Evolutionary conservation across 2,888 invertebrate genomes (phyloP).

Genomic region (Amiota minor): DNA sequence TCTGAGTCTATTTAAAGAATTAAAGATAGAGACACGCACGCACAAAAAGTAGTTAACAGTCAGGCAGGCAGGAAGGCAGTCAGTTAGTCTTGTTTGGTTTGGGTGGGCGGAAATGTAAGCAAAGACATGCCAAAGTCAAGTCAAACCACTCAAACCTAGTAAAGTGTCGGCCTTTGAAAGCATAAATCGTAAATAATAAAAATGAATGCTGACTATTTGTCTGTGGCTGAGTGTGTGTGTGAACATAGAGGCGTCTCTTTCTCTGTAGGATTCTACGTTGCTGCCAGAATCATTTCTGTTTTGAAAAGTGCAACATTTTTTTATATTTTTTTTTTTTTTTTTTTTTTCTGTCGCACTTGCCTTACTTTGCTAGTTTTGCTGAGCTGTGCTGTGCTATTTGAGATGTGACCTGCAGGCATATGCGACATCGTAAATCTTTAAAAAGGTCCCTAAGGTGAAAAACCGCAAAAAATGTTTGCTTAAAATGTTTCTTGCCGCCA

Average conservation of each 20-base stretch:
- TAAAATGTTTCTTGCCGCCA: slow-evolving; percentile 47
- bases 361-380: background rate
- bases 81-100: background rate
- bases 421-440: slow-evolving; percentile 71
- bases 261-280: slow-evolving; percentile 29
- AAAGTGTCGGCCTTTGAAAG: slow-evolving; percentile 28
- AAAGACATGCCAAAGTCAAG: no score
- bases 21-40: slow-evolving; percentile 57
- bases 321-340: slow-evolving; percentile 8
- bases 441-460: slow-evolving; percentile 66
- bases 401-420: slow-evolving; percentile 68
- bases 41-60: background rate
- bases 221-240: slow-evolving; percentile 14
- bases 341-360: background rate
- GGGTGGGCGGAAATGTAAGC: background rate
- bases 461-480: slow-evolving; percentile 35
- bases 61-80: background rate
- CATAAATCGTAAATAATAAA: slow-evolving; percentile 67
- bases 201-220: slow-evolving; percentile 63
- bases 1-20: slow-evolving; percentile 64
- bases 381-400: slow-evolving; percentile 41
- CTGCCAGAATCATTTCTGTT: slow-evolving; percentile 64
- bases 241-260: background rate
- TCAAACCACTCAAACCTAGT: no score
- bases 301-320: slow-evolving; percentile 66